These are phyloP conservation scores for Ageneiosus marmoratus DNA, from an alignment of 2,113 vertebrate species.

Conservation along the genomic window DNA sequence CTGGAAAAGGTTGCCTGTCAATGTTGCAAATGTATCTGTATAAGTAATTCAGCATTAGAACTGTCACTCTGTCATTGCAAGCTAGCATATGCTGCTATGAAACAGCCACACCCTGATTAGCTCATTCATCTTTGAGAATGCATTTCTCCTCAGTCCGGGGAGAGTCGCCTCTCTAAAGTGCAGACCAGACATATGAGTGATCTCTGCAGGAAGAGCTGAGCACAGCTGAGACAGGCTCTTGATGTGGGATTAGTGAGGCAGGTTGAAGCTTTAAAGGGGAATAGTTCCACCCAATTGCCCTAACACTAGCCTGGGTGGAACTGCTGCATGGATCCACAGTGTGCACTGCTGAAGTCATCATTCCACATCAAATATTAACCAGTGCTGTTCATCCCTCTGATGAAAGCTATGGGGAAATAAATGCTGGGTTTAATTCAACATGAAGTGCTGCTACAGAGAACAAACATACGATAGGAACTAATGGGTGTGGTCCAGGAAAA, in stretches of 20 bases:
- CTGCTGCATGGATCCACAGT: conserved; percentile 10
- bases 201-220: conserved; percentile 45
- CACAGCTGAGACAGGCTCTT: conserved; percentile 37
- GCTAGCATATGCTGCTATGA: neutral
- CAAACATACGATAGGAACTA: neutral
- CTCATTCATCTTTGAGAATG: conserved; percentile 21
- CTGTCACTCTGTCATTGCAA: neutral
- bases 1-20: neutral
- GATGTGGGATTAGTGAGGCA: conserved; percentile 47
- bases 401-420: conserved; percentile 28
- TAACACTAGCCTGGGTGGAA: neutral
- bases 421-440: neutral
- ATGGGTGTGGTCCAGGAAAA: conserved; percentile 1
- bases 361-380: conserved; percentile 35
- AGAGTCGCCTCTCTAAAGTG: conserved; percentile 12
- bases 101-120: neutral
- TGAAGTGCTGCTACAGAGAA: neutral
- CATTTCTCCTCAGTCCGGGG: neutral
- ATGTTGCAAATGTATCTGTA: neutral
- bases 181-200: conserved; percentile 41
- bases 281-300: conserved; percentile 1
- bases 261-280: neutral
- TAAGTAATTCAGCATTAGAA: neutral
- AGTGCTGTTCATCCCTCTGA: conserved; percentile 32
- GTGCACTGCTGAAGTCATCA: conserved; percentile 21